Conservation (phyloP, 1,140 invertebrate species). For the Drosophila micromelanica region DNA sequence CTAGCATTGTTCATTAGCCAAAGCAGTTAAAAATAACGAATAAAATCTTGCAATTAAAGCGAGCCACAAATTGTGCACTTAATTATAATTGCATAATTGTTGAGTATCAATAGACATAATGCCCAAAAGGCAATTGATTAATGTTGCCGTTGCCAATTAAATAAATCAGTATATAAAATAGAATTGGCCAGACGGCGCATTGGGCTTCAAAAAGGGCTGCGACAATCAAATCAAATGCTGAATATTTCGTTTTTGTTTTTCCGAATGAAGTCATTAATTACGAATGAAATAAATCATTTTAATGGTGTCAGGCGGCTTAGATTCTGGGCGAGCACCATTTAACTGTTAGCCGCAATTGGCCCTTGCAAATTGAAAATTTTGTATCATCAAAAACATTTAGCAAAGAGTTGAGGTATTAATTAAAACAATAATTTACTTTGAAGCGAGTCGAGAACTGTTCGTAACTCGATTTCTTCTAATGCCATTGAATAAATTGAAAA, state of each 20-base stretch:
- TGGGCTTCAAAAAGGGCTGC: slow-evolving; percentile 8
- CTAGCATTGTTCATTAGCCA: background rate
- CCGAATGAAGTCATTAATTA: slow-evolving; percentile 52
- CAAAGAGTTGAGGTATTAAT: slow-evolving; percentile 34
- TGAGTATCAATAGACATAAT: slow-evolving; percentile 27
- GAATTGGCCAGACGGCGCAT: slow-evolving; percentile 6
- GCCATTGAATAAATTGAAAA: slow-evolving; percentile 53
- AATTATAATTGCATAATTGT: slow-evolving; percentile 37
- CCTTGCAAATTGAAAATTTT: slow-evolving; percentile 17
- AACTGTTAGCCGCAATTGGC: slow-evolving; percentile 26
- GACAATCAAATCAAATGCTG: slow-evolving; percentile 23
- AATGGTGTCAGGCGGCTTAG: slow-evolving; percentile 27
- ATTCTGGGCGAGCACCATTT: slow-evolving; percentile 17
- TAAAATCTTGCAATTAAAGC: slow-evolving; percentile 13
- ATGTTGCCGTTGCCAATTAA: slow-evolving; percentile 51
- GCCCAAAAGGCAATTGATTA: slow-evolving; percentile 59
- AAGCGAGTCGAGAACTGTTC: slow-evolving; percentile 24
- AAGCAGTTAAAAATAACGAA: background rate
- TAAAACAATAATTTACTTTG: slow-evolving; percentile 57
- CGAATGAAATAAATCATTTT: slow-evolving; percentile 58
- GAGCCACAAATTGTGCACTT: slow-evolving; percentile 7
- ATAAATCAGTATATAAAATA: slow-evolving; percentile 30
- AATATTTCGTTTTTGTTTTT: slow-evolving; percentile 18
- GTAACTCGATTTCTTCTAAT: slow-evolving; percentile 50
- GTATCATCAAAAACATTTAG: slow-evolving; percentile 31